These are phyloP conservation scores for Tragelaphus imberbis DNA, from an alignment of 2,113 vertebrate genomes.

Conservation along the genomic window DNA sequence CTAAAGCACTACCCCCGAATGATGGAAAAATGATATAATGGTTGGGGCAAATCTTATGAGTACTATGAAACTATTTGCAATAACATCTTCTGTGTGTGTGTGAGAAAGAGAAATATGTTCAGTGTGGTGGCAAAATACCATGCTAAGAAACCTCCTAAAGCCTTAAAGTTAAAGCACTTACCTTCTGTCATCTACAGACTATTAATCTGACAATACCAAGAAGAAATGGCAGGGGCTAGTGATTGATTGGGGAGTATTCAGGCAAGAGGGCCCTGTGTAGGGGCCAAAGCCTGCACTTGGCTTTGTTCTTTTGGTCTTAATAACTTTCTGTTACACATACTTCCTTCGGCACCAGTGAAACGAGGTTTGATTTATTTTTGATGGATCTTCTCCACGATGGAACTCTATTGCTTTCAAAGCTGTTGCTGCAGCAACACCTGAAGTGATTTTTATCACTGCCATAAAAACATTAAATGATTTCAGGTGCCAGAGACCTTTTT, in stretches of 20 bases:
- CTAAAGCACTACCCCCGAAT: not conserved
- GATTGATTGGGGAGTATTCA: constrained; percentile 65
- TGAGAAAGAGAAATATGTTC: not conserved
- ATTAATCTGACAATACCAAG: constrained; percentile 27
- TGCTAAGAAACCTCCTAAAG: constrained; percentile 43
- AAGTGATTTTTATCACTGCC: constrained; percentile 77
- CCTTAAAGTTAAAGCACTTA: constrained; percentile 44
- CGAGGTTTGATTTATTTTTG: constrained; percentile 80
- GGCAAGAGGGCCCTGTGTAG: constrained; percentile 45
- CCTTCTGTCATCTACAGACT: constrained; percentile 56
- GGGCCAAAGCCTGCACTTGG: constrained; percentile 41
- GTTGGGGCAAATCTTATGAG: not conserved
- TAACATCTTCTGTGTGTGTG: not conserved
- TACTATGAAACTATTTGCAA: not conserved
- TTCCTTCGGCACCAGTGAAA: constrained; percentile 76
- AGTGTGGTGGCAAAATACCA: constrained; percentile 14
- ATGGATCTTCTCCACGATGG: constrained; percentile 71
- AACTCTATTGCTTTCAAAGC: constrained; percentile 76
- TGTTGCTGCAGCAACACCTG: constrained; percentile 71
- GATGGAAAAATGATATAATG: not conserved
- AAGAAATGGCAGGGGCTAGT: constrained; percentile 34
- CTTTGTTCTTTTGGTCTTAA: constrained; percentile 76
- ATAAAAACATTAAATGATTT: constrained; percentile 77
- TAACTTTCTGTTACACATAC: constrained; percentile 72
- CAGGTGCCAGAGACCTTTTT: constrained; percentile 66